phyloP scores from a whole-genome alignment of 2,797 vertebrate species.

The Manis crassicaudata region DNA sequence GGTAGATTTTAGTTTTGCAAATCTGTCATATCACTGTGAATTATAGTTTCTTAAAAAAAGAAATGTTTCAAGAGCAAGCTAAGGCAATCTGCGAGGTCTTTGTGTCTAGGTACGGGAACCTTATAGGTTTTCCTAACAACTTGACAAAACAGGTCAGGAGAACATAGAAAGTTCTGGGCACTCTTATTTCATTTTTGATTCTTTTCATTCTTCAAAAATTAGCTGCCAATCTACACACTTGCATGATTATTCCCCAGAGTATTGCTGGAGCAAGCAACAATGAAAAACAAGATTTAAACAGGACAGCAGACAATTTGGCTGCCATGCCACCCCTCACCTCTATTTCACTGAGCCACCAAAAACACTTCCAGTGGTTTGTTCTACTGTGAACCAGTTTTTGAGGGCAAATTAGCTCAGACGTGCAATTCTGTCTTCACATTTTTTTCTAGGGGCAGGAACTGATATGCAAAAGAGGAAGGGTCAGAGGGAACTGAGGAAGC shows the following conservation, averaged over 20 bases:
- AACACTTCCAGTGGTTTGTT: background rate
- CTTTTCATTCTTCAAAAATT: conserved; percentile 73
- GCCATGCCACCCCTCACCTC: background rate
- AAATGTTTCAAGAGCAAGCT: conserved; percentile 20
- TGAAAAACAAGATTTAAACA: conserved; percentile 50
- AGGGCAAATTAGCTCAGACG: conserved; percentile 44
- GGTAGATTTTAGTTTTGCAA: conserved; percentile 43
- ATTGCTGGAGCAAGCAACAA: conserved; percentile 36
- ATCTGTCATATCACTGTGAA: background rate
- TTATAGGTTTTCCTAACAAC: background rate
- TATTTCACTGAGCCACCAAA: background rate
- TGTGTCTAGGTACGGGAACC: conserved; percentile 7
- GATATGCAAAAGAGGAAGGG: conserved; percentile 61
- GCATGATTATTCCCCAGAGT: conserved; percentile 41
- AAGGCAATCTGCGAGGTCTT: conserved; percentile 25
- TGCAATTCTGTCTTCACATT: background rate
- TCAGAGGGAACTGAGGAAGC: background rate
- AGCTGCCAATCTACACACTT: conserved; percentile 63
- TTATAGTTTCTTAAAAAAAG: conserved; percentile 21
- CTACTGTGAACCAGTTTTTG: background rate
- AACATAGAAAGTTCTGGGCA: conserved; percentile 41
- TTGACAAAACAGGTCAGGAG: conserved; percentile 47
- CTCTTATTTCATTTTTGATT: conserved; percentile 52
- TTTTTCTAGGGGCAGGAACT: conserved; percentile 1
- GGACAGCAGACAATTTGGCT: background rate